A percentile compares a stretch with the other conserved stretches of the same genome.
phyloP scores from a whole-genome alignment of 2,113 vertebrate genomes.

The Carettochelys insculpta region DNA sequence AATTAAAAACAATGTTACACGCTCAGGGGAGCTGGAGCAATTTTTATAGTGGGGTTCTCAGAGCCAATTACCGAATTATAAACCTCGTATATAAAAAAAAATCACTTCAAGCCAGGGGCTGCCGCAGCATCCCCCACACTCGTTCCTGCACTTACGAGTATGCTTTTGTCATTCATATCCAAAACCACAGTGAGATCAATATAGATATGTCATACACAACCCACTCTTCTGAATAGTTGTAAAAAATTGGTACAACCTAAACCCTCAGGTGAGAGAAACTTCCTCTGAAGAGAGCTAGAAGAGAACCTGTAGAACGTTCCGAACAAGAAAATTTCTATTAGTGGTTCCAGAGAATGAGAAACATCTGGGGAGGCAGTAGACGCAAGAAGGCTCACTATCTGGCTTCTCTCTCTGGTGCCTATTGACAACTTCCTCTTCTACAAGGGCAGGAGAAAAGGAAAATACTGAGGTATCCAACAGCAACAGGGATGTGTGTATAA shows the following conservation, averaged over 20 bases:
- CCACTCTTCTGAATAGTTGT: background rate
- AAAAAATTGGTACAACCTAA: background rate
- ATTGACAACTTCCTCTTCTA: background rate
- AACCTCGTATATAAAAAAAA: no score
- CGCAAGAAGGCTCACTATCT: background rate
- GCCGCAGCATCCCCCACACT: no score
- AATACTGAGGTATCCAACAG: background rate
- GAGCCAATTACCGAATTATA: no score
- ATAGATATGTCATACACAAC: conserved; percentile 9
- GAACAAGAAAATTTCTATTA: background rate
- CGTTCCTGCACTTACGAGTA: no score
- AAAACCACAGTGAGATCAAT: background rate
- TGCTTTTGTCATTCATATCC: background rate
- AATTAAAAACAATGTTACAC: background rate
- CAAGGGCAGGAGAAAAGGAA: background rate
- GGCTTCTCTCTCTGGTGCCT: background rate
- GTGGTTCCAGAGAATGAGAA: background rate
- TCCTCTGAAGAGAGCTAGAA: background rate
- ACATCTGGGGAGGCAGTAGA: fast-evolving
- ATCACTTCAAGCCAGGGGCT: no score
- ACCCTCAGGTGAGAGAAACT: background rate
- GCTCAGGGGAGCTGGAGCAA: no score
- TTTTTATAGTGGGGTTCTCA: no score
- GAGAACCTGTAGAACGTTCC: background rate
- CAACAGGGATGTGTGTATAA: background rate